Evolutionary conservation across 2,888 invertebrate genomes (phyloP), one percentile per base, ranked within the genome.

Genomic region (Diarsia brunnea): DNA sequence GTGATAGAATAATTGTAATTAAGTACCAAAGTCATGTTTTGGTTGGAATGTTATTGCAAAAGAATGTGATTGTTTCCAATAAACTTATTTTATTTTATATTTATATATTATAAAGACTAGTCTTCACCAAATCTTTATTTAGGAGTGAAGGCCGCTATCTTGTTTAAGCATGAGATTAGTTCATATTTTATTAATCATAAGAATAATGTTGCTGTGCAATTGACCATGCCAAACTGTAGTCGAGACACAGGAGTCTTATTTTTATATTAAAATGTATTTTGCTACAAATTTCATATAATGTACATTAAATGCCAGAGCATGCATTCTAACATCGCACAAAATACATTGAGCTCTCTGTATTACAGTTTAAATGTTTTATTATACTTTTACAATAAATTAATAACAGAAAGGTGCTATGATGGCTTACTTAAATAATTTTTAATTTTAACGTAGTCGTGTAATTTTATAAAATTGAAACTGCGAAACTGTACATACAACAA

Each of bases 351-450:
- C 90, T 90, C 90, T 90, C 89, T 89, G 80, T 79, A 81, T 85
- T 77, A 81, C 85, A 74, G 66, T 86, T 64, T 73, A 79, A 84
- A 84, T 66, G 79, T 73, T 79, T 81, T 84, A 79, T 84, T 85
- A 83, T 87, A 85, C 71, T 70, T 84, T 87, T 85, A 86, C 78
- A 85, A 85, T 84, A 79, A 83, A 81, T 53, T 84, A 85, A 87
- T 89, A 90, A 92, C 89, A 89, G 73, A 92, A 94, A 95, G 95
- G 95, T 95, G 95, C 95, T 95, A 95, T 87, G 89, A 92, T 91
- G 88, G 93, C 93, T 94, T 95, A 94, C 95, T 95, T 95, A 95
- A 93, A 91, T 92, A 88, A 78, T 86, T 82, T 84, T 80, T 91
- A 88, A 81, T 85, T 81, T 82, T 79, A 89, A 85, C 70, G 49